Evolutionary conservation across 2,888 invertebrate genomes (phyloP), one percentile per base, ranked within the genome.

Genomic region (Dasysyrphus tricinctus): DNA sequence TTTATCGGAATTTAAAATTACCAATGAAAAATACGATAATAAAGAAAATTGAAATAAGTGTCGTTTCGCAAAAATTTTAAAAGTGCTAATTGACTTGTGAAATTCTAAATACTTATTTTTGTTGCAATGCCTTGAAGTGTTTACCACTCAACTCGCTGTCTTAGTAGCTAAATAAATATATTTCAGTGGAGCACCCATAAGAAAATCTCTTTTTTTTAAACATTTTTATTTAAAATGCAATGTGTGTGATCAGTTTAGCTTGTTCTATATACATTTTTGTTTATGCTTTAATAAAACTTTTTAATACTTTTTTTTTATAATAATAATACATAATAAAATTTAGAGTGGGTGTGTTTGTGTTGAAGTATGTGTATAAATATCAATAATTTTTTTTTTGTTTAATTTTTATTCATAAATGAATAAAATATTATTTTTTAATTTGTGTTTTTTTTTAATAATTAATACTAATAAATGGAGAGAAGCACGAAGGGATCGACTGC

Each of bases 201-300:
- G n/a, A n/a, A 59, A 42, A 19, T 39, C 56, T 79, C 69, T 73
- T 73, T 80, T 85, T 83, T 85, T 73, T 54, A 80, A 84, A 81
- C 85, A 85, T 85, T 86, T 86, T 86, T 86, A 82, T 82, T 86
- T 79, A 78, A 82, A 86, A 86, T 86, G 86, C 86, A 86, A 86
- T 78, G 69, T 24, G 78, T 86, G 82, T 86, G 86, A 82, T 86
- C 78, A 44, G 82, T 86, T 86, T 79, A 81, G 24, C 63, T 67
- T 72, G 57, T 84, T 77, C 67, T 85, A 85, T 85, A 73, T 85
- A 85, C 81, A 85, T 63, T 73, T 77, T 84, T 12, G 29, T 65
- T n/a, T 49, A 67, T 69, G 84, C 80, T 80, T 85, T 73, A 80
- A 70, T 79, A 77, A 86, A 86, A 78, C 82, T 70, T 77, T 39